A percentile compares a stretch with the other conserved stretches of the same genome.
Evolutionary conservation across 37 sponge, comb jelly and placozoan species (phyloP).

Genomic region (Halisarca cf. caerulea): DNA sequence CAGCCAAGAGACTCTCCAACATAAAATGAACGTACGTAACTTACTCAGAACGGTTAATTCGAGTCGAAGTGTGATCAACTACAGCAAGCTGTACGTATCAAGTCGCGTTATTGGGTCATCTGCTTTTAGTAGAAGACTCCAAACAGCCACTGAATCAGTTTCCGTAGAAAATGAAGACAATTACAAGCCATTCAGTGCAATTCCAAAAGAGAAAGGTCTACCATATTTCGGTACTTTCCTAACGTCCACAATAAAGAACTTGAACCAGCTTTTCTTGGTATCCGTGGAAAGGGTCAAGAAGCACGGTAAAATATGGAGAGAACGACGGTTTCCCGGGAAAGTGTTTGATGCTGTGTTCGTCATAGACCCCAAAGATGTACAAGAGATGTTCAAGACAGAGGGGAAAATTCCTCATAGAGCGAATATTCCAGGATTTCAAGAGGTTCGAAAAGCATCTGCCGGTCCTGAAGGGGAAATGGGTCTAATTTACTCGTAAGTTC

Average conservation of each 20-base stretch:
- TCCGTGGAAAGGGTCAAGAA: not conserved
- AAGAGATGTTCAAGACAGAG: not conserved
- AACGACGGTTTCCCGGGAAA: not conserved
- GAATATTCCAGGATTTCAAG: not conserved
- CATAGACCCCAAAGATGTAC: not conserved
- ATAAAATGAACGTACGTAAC: too few relatives aligned
- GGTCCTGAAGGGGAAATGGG: too few relatives aligned
- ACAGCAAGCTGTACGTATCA: too few relatives aligned
- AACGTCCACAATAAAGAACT: too few relatives aligned
- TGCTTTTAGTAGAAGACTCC: too few relatives aligned
- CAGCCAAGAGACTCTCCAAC: too few relatives aligned
- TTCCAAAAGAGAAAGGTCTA: conserved; percentile 32
- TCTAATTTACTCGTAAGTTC: too few relatives aligned
- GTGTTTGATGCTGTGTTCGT: not conserved
- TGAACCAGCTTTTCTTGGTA: not conserved
- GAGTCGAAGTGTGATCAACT: too few relatives aligned
- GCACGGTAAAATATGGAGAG: not conserved
- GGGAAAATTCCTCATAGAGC: not conserved
- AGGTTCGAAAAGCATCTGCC: too few relatives aligned
- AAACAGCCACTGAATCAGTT: too few relatives aligned
- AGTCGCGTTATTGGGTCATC: too few relatives aligned
- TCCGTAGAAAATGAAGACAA: not conserved
- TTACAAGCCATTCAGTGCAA: conserved; percentile 16
- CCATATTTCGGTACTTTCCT: conserved; percentile 43
- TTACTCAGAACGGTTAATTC: too few relatives aligned